Conservation (phyloP, 2,797 vertebrate species). For the Antrozous pallidus region DNA sequence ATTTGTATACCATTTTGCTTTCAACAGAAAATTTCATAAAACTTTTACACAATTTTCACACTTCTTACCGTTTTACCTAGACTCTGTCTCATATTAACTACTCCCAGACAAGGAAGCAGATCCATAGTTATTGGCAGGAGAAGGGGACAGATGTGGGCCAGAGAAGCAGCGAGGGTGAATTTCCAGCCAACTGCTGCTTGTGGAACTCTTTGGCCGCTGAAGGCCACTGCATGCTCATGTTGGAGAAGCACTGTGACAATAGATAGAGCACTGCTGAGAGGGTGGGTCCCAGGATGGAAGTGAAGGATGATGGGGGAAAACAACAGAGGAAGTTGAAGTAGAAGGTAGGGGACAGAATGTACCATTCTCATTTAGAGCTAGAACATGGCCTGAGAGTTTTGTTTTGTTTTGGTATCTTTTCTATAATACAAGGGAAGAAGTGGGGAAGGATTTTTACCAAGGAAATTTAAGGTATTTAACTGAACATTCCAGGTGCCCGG, state of each 20-base stretch:
- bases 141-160: not conserved
- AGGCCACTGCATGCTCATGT: accelerated
- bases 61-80: not conserved
- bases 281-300: too few species aligned
- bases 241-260: not conserved
- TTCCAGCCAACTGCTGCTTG: not conserved
- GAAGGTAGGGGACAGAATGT: not conserved
- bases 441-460: not conserved
- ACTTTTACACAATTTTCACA: not conserved
- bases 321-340: not conserved
- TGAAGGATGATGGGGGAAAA: not conserved
- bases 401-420: not conserved
- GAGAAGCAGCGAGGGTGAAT: not conserved
- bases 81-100: not conserved
- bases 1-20: not conserved
- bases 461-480: not conserved
- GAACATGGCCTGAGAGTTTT: not conserved
- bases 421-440: not conserved
- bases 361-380: not conserved
- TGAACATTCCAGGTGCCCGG: not conserved
- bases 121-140: not conserved
- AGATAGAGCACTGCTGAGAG: not conserved
- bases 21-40: not conserved
- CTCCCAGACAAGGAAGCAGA: not conserved
- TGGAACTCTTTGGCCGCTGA: not conserved